Evolutionary conservation across 2,888 invertebrate genomes (phyloP), one percentile per base, ranked within the genome.

Genomic region (Xestobium rufovillosum): DNA sequence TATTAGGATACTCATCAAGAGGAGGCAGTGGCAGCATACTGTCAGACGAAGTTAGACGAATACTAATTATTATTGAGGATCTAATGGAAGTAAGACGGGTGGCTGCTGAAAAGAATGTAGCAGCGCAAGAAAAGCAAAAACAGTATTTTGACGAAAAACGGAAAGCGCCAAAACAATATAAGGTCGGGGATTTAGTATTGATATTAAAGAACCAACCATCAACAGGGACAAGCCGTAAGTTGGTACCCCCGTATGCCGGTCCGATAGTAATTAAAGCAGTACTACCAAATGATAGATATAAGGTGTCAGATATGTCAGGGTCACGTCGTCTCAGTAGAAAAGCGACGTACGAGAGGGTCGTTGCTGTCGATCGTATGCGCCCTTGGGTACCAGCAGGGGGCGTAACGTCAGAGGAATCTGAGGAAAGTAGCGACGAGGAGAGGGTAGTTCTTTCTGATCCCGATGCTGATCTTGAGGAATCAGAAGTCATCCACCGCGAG

Each of bases 201-300:
- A 40, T 48, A 14, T 3, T 32, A n/a, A 49, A 48, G 25, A 34
- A 44, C 30, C 13, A 16, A n/a, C 16, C 23, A 4, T 16, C 44
- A 8, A 31, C 19, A 11, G 41, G 43, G 4, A 27, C 13, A n/a
- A 45, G 43, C 29, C 27, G 36, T 10, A 49, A 49, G 36, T 31
- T 49, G 14, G 23, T 10, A 11, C 26, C 43, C 3, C 28, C 38
- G 11, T 48, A 47, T 33, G 38, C 41, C 30, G 41, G 36, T 4
- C 45, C 41, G 14, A 39, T 47, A 34, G 28, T 39, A n/a, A 36
- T 48, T 6, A 44, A 45, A 25, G 26, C 11, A 4, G 44, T 48
- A 2, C 19, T 47, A 26, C 38, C 39, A 4, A 44, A 45, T 28
- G 48, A 48, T 28, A 17, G 46, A 14, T 48, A 48, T 26, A 6